Evolutionary conservation across 1,140 invertebrate species (phyloP).

Genomic region (Dendrolimus punctatus): DNA sequence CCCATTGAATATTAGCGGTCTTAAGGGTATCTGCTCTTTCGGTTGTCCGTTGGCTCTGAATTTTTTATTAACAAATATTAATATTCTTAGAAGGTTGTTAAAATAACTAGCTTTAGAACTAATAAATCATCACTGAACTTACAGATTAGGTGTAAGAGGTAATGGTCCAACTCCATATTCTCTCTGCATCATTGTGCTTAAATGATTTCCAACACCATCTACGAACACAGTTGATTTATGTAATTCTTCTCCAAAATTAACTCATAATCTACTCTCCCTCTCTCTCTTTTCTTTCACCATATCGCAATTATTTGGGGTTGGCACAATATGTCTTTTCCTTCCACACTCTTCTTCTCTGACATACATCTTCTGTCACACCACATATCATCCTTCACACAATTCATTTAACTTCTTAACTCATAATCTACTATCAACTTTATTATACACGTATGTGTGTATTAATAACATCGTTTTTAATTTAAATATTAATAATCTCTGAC

Average conservation of each 20-base stretch:
- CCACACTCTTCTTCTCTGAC: too few relatives aligned
- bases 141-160: conserved; percentile 60
- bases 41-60: conserved; percentile 59
- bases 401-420: too few relatives aligned
- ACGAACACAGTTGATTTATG: conserved; percentile 1
- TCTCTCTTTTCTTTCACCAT: too few relatives aligned
- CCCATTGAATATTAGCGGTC: conserved; percentile 81
- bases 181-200: conserved; percentile 68
- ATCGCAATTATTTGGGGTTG: too few relatives aligned
- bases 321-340: too few relatives aligned
- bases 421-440: too few relatives aligned
- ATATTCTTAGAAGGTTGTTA: background rate
- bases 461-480: background rate
- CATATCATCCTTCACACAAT: too few relatives aligned
- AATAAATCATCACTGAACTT: conserved; percentile 27
- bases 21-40: conserved; percentile 82
- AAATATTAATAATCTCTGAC: too few relatives aligned
- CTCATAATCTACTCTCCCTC: too few relatives aligned
- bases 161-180: conserved; percentile 56
- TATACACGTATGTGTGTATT: too few relatives aligned
- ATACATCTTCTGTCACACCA: too few relatives aligned
- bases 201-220: conserved; percentile 64
- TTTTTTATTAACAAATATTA: conserved; percentile 2
- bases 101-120: conserved; percentile 5
- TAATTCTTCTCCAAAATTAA: too few relatives aligned